These are phyloP conservation scores for Leucophora obtusa DNA, from an alignment of 2,888 invertebrate genomes.

Conservation along the genomic window DNA sequence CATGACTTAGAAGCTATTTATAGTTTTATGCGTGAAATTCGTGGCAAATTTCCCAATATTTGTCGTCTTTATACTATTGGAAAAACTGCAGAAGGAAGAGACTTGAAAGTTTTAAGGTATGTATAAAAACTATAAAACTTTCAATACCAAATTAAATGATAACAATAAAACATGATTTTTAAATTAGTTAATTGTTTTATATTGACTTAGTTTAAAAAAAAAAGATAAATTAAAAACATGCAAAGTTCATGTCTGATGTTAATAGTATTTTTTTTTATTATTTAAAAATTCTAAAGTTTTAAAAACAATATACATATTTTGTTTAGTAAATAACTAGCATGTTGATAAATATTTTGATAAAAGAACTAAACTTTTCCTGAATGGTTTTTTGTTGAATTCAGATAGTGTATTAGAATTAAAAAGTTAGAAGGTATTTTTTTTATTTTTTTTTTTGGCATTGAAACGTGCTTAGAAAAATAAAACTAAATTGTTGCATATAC, in stretches of 20 bases:
- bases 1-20: constrained; percentile 85
- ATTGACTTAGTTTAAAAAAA: constrained; percentile 15
- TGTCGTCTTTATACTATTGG: constrained; percentile 87
- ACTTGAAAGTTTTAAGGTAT: constrained; percentile 83
- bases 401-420: neutral
- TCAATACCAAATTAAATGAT: neutral
- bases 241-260: constrained; percentile 18
- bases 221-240: constrained; percentile 38
- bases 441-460: constrained; percentile 20
- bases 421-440: neutral
- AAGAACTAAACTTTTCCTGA: neutral
- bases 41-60: constrained; percentile 83
- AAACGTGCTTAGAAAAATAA: constrained; percentile 13
- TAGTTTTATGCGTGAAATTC: constrained; percentile 85
- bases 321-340: neutral
- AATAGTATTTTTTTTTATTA: neutral
- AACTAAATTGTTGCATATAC: constrained; percentile 9
- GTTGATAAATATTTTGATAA: neutral
- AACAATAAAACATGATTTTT: constrained; percentile 15
- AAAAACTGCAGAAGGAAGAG: constrained; percentile 85
- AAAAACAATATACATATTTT: neutral
- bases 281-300: neutral
- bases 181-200: constrained; percentile 32
- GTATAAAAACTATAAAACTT: constrained; percentile 42
- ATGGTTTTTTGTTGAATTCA: neutral